These are phyloP conservation scores for Gerris lacustris DNA, from an alignment of 2,888 invertebrate genomes.

Conservation along the genomic window DNA sequence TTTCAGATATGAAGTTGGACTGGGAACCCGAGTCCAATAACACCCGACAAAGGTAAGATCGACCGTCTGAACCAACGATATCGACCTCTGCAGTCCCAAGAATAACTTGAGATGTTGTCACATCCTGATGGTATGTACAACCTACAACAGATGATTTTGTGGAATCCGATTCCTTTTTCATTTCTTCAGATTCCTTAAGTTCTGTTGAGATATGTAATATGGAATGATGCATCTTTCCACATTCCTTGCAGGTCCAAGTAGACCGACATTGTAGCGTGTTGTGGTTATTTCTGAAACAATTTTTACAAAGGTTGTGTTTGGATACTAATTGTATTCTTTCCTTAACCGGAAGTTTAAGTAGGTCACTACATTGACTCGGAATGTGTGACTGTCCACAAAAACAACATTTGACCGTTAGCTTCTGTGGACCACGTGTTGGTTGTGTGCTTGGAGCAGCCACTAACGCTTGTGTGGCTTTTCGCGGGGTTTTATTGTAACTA, in stretches of 20 bases:
- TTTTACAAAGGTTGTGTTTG: neutral
- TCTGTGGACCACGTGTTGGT: neutral
- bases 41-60: neutral
- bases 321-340: neutral
- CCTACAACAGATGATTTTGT: neutral
- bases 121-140: neutral
- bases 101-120: neutral
- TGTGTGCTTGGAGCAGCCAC: too few species aligned
- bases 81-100: neutral
- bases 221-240: neutral
- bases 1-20: slow-evolving; percentile 7
- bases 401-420: neutral
- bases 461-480: neutral
- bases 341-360: neutral
- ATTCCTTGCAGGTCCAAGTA: neutral
- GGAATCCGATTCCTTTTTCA: neutral
- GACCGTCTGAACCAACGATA: neutral
- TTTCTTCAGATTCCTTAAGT: neutral
- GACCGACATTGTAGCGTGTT: neutral
- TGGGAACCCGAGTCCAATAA: slow-evolving; percentile 11
- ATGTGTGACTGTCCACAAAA: neutral
- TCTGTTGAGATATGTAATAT: neutral
- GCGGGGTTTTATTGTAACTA: neutral
- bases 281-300: neutral
- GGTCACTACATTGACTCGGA: neutral